Conservation (phyloP, 1,140 invertebrate species). For the Brachionus asplanchnoidis region DNA sequence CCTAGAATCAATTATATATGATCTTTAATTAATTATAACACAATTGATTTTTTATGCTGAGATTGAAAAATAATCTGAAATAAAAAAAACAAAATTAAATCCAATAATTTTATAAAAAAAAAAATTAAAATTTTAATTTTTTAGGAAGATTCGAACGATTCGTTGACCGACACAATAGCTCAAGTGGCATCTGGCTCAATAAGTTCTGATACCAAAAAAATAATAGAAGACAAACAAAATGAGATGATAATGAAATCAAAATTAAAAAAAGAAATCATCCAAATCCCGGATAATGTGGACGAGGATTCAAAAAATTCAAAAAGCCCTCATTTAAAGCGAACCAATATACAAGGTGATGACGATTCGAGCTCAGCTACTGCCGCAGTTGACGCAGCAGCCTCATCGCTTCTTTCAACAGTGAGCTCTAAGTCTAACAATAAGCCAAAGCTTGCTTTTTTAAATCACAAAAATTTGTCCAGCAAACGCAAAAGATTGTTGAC, state of each 20-base stretch:
- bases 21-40: too few species aligned
- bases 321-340: not conserved
- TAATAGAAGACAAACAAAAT: constrained; percentile 7
- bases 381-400: not conserved
- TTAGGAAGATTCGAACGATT: not conserved
- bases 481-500: not conserved
- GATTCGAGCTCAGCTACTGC: not conserved
- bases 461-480: not conserved
- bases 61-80: not conserved
- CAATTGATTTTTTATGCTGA: too few species aligned
- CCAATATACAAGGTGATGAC: not conserved
- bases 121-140: not conserved
- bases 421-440: not conserved
- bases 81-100: not conserved
- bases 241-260: not conserved
- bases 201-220: not conserved
- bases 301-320: not conserved
- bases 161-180: constrained; percentile 22
- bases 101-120: not conserved
- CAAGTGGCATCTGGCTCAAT: constrained; percentile 25
- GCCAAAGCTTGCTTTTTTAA: not conserved
- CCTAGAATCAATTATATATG: too few species aligned
- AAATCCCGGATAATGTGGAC: not conserved
- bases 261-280: not conserved
- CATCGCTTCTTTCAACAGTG: not conserved